These are phyloP conservation scores for Sebastes alutus DNA, from an alignment of 2,797 vertebrate genomes.

Conservation along the genomic window DNA sequence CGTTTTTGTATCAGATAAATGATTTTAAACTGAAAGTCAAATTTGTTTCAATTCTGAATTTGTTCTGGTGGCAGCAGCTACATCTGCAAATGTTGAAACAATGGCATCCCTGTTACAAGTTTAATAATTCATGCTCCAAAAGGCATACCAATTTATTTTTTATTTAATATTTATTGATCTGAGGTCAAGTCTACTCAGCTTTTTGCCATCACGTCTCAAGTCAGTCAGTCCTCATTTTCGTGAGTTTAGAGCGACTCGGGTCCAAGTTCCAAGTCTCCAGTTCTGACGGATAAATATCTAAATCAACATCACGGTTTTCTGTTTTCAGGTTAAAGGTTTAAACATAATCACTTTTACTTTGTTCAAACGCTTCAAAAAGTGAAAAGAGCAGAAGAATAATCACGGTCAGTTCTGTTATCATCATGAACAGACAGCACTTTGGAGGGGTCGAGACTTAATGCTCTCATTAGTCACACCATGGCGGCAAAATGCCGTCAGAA, in stretches of 20 bases:
- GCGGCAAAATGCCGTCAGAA: constrained; percentile 72
- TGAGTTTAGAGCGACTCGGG: not conserved
- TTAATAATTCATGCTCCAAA: not conserved
- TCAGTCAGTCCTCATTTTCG: not conserved
- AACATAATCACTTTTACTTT: not conserved
- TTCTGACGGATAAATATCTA: not conserved
- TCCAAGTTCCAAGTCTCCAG: not conserved
- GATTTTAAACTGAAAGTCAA: not conserved
- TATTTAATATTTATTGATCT: not conserved
- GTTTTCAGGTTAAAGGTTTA: constrained; percentile 1
- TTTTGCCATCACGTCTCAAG: not conserved
- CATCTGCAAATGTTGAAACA: not conserved
- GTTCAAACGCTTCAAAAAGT: not conserved
- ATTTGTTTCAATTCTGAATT: not conserved
- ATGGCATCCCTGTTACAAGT: not conserved
- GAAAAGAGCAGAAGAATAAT: constrained; percentile 4
- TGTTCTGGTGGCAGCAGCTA: not conserved
- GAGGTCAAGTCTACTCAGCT: not conserved
- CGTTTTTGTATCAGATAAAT: not conserved
- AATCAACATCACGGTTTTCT: not conserved
- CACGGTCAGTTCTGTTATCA: constrained; percentile 1
- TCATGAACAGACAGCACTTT: constrained; percentile 49
- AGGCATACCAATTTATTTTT: not conserved
- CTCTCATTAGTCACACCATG: constrained; percentile 81
- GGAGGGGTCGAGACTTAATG: constrained; percentile 50